phyloP scores from a whole-genome alignment of 2,113 vertebrate genomes.

The Pleuronectes platessa region DNA sequence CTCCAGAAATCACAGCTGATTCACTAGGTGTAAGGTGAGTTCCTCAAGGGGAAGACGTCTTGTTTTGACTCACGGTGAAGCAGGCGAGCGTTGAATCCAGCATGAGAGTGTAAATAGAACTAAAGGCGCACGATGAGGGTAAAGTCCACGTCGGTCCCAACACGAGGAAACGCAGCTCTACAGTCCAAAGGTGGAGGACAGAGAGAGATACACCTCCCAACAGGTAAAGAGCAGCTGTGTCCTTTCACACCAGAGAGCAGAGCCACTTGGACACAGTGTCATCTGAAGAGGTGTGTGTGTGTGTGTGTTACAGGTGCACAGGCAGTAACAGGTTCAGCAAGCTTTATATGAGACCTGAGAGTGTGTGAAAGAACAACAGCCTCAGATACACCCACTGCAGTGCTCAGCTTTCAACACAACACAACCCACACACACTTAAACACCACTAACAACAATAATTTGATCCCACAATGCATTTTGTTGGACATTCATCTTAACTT shows the following conservation, averaged over 20 bases:
- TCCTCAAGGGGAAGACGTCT: background rate
- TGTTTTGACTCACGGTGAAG: constrained; percentile 4
- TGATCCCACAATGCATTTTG: background rate
- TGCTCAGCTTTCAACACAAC: constrained; percentile 23
- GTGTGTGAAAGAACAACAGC: constrained; percentile 16
- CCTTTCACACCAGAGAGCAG: background rate
- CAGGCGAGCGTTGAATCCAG: background rate
- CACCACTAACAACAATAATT: background rate
- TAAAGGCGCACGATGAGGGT: background rate
- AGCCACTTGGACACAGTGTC: background rate
- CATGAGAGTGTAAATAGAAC: constrained; percentile 8
- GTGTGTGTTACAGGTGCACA: constrained; percentile 17
- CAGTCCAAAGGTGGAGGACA: constrained; percentile 54
- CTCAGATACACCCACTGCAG: constrained; percentile 62
- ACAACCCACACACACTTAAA: background rate
- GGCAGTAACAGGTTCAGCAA: constrained; percentile 60
- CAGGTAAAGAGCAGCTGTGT: background rate
- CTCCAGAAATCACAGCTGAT: background rate
- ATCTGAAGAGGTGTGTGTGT: constrained; percentile 7
- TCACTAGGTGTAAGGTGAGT: background rate
- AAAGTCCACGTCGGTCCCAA: constrained; percentile 40
- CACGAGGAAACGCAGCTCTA: background rate
- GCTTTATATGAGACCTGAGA: constrained; percentile 46
- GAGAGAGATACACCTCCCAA: background rate
- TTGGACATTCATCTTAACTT: background rate